Conservation (phyloP, 2,113 vertebrate genomes). For the Euleptes europaea region DNA sequence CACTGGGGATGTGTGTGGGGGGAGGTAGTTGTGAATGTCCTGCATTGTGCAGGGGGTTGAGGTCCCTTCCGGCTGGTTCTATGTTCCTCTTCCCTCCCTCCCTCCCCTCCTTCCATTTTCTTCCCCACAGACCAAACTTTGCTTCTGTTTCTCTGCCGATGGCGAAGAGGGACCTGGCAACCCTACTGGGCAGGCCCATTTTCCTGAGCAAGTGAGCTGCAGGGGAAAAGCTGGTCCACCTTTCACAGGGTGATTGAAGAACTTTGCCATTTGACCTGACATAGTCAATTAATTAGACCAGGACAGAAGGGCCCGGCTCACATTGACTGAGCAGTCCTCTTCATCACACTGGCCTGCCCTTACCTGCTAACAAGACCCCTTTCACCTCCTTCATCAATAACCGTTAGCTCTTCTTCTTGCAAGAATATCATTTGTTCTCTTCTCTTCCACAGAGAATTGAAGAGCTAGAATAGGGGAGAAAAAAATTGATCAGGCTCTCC, state of each 20-base stretch:
- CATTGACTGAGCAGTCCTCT: background rate
- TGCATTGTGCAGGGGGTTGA: no score
- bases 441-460: background rate
- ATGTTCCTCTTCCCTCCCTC: no score
- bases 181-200: no score
- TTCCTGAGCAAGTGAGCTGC: no score
- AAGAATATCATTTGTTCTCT: background rate
- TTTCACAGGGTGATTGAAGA: background rate
- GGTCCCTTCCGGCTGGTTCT: no score
- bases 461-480: background rate
- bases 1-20: no score
- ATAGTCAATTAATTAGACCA: background rate
- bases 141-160: no score
- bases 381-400: background rate
- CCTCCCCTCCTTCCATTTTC: no score
- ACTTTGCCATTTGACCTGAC: background rate
- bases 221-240: background rate
- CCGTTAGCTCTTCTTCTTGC: background rate
- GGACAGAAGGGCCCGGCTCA: background rate
- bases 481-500: background rate
- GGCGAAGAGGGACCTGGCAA: no score
- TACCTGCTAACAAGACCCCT: background rate
- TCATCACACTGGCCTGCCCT: slow-evolving; percentile 3
- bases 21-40: no score
- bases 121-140: no score